These are phyloP conservation scores for Xiphophorus birchmanni DNA, from an alignment of 2,797 vertebrate species.

Conservation along the genomic window DNA sequence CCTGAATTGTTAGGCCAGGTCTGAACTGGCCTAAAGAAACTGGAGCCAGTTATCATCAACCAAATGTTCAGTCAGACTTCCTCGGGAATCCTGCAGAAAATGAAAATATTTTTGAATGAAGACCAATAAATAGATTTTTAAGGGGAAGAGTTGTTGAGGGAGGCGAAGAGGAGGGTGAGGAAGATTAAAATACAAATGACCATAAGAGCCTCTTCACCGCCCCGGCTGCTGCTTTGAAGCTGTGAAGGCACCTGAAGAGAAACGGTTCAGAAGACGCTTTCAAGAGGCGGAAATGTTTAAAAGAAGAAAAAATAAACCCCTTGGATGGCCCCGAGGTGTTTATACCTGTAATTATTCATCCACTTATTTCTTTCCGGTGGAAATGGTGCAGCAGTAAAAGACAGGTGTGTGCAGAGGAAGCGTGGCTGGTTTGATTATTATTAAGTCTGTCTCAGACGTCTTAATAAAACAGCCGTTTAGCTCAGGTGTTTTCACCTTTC, in stretches of 20 bases:
- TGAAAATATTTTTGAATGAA: slow-evolving; percentile 38
- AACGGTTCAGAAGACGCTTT: slow-evolving; percentile 57
- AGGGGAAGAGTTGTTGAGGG: slow-evolving; percentile 39
- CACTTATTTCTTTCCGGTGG: slow-evolving; percentile 69
- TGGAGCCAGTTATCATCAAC: not conserved
- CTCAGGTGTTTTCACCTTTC: not conserved
- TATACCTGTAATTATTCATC: slow-evolving; percentile 81
- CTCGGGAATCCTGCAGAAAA: slow-evolving; percentile 23
- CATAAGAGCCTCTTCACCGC: slow-evolving; percentile 55
- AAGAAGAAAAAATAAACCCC: slow-evolving; percentile 50
- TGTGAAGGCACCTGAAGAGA: slow-evolving; percentile 65
- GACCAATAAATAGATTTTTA: slow-evolving; percentile 38
- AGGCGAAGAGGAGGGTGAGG: slow-evolving; percentile 28
- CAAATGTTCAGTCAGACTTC: slow-evolving; percentile 9
- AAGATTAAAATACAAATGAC: slow-evolving; percentile 74
- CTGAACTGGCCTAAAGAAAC: not conserved
- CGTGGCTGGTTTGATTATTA: slow-evolving; percentile 55
- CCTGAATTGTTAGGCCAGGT: not conserved
- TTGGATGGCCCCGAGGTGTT: slow-evolving; percentile 73
- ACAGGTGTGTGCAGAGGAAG: slow-evolving; percentile 71
- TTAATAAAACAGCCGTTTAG: not conserved
- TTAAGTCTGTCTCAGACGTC: slow-evolving; percentile 14
- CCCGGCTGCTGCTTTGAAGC: slow-evolving; percentile 69
- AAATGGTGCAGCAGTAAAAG: slow-evolving; percentile 50
- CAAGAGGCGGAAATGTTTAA: slow-evolving; percentile 67